Base-by-base conservation (phyloP, 2,797 vertebrate species). In the Oophaga sylvatica region DNA sequence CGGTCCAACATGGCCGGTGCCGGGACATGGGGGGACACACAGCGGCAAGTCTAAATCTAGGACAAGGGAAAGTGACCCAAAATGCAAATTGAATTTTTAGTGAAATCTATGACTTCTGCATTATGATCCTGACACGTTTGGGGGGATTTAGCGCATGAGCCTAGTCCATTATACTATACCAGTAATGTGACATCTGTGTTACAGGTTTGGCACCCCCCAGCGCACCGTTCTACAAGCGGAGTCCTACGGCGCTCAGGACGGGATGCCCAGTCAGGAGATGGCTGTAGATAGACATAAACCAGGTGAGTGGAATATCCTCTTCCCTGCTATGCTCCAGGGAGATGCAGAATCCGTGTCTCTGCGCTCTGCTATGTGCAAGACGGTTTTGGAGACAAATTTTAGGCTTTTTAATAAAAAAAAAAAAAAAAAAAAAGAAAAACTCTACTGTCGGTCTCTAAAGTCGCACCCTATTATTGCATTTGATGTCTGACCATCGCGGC, bases 251-350 rank as follows among this genome's bases (percentile, higher is more conserved):
- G 90, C 91, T 81, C 93, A 95, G 3, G 97, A 98, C 77, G 90
- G 94, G 62, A 92, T 90, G 57, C 96, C 97, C 45, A 97, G 96
- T 7, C 97, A 97, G 93, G 97, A 97, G 2, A 97, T 96, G 92
- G 96, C 96, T 22, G 96, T 97, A 94, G 97, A 98, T 90, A 94
- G 97, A 87, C 94, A 94, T 92, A 97, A 97, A 91, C 94, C 96
- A 83, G 97, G 97, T 98, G 95, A 90, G 89, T 15, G 31, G 17
- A 19, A 62, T 19, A 26, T 65, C 63, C 22, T 13, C n/a, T 26
- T 22, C 45, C 22, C 10, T 68, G n/a, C 3, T 19, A 17, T 26
- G 7, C 22, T 48, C n/a, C 20, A 31, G 45, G 26, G 13, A 71
- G 53, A 16, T 35, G 12, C 5, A 80, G 11, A 63, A 12, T 8